Conservation (phyloP, 2,113 vertebrate genomes). For the Elachura formosa region DNA sequence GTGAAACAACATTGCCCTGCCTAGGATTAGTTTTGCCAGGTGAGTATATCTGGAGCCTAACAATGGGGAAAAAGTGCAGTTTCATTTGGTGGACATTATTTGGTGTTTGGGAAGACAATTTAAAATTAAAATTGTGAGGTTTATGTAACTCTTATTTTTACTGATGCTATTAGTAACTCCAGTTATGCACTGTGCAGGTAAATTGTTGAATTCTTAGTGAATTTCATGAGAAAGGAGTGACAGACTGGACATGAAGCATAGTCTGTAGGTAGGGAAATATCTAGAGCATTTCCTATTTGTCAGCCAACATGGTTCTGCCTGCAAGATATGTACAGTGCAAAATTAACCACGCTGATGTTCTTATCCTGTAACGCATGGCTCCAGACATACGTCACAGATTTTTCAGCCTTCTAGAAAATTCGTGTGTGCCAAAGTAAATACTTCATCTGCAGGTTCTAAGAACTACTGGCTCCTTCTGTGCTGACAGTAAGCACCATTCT, state of each 20-base stretch:
- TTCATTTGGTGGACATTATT: background rate
- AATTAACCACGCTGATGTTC: background rate
- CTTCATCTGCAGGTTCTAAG: background rate
- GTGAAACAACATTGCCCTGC: background rate
- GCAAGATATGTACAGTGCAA: rapidly evolving
- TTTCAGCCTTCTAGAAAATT: background rate
- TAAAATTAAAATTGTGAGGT: background rate
- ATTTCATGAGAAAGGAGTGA: background rate
- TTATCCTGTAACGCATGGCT: background rate
- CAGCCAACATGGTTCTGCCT: background rate
- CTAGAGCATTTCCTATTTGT: background rate
- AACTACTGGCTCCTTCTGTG: background rate
- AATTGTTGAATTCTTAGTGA: background rate
- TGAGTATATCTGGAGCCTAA: background rate
- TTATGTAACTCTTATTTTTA: background rate
- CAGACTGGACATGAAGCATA: background rate
- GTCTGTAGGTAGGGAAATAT: background rate
- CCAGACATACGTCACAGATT: background rate
- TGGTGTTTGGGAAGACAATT: background rate
- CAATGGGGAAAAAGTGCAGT: background rate
- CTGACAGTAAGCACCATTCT: background rate
- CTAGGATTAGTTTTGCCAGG: background rate
- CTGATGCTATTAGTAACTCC: background rate
- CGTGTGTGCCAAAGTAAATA: background rate
- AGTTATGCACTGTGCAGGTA: background rate